A percentile compares a stretch with the other conserved stretches of the same genome.
Conservation (phyloP, 2,113 vertebrate species). For the Chaenocephalus aceratus region DNA sequence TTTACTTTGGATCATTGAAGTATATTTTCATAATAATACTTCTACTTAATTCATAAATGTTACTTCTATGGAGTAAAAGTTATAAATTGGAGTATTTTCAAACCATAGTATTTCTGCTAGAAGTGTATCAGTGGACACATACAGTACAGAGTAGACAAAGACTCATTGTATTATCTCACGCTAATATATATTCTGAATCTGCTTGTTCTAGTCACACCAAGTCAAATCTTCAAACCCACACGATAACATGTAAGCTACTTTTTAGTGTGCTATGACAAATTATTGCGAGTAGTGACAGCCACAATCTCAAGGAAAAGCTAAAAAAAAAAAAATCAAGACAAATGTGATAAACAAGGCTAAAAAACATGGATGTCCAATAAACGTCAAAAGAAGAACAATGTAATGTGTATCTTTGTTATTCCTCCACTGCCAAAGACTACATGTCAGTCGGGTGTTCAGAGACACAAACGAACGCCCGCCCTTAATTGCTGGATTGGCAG, state of each 20-base stretch:
- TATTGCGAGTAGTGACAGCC: no score
- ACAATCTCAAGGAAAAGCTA: not conserved
- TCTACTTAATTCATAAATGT: no score
- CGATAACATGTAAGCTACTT: not conserved
- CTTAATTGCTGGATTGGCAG: conserved; percentile 28
- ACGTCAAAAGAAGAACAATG: not conserved
- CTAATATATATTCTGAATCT: not conserved
- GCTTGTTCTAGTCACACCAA: no score
- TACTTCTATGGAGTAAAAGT: no score
- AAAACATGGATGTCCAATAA: not conserved
- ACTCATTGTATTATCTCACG: no score
- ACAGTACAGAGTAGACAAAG: no score
- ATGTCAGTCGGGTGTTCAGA: not conserved
- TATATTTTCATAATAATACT: no score
- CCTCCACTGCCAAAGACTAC: not conserved
- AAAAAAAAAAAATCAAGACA: not conserved
- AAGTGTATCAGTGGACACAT: no score
- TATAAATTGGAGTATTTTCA: no score
- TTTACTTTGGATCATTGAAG: no score
- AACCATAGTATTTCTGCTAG: no score
- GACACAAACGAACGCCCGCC: not conserved
- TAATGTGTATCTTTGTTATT: not conserved
- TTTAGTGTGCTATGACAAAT: not conserved
- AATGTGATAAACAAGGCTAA: not conserved
- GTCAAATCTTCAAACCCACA: no score